Percentiles rank a stretch among this genome's conserved stretches.
Conservation (phyloP, 2,113 vertebrate genomes). For the Chloebia gouldiae region DNA sequence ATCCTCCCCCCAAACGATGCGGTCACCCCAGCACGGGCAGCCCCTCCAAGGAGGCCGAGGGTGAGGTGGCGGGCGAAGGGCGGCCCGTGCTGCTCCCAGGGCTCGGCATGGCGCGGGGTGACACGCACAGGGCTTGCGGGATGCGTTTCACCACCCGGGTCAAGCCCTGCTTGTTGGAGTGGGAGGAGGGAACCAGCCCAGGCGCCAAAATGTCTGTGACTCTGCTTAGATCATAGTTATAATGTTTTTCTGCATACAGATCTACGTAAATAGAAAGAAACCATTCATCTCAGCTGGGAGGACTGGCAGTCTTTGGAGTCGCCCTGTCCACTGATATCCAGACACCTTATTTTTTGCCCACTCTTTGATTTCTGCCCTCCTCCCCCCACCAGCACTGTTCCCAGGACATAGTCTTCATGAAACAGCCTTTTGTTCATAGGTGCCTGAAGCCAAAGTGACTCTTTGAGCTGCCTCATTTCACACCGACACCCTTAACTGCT, state of each 20-base stretch:
- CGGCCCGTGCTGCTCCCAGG: rapidly evolving
- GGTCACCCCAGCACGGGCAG: not conserved
- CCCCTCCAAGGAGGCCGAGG: rapidly evolving
- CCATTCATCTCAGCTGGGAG: constrained; percentile 51
- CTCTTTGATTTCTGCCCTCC: constrained; percentile 47
- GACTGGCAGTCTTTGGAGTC: constrained; percentile 35
- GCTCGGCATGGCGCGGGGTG: rapidly evolving
- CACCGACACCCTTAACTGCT: constrained; percentile 38
- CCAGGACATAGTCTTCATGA: constrained; percentile 31
- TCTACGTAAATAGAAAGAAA: constrained; percentile 49
- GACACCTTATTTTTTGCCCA: constrained; percentile 42
- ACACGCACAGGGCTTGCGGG: not conserved
- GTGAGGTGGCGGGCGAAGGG: rapidly evolving
- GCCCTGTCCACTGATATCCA: constrained; percentile 43
- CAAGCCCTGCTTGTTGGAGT: not conserved
- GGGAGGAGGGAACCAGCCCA: constrained; percentile 36
- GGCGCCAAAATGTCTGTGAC: constrained; percentile 60
- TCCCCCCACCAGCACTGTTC: constrained; percentile 22
- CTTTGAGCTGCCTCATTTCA: constrained; percentile 26
- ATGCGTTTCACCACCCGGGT: not conserved
- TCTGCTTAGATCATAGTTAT: constrained; percentile 48
- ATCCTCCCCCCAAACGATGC: rapidly evolving
- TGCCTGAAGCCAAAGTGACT: not conserved
- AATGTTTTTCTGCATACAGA: constrained; percentile 48
- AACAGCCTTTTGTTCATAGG: constrained; percentile 35